Evolutionary conservation across 2,113 vertebrate genomes (phyloP), one percentile per base, ranked within the genome.

Genomic region (Mormyrus iriodes): DNA sequence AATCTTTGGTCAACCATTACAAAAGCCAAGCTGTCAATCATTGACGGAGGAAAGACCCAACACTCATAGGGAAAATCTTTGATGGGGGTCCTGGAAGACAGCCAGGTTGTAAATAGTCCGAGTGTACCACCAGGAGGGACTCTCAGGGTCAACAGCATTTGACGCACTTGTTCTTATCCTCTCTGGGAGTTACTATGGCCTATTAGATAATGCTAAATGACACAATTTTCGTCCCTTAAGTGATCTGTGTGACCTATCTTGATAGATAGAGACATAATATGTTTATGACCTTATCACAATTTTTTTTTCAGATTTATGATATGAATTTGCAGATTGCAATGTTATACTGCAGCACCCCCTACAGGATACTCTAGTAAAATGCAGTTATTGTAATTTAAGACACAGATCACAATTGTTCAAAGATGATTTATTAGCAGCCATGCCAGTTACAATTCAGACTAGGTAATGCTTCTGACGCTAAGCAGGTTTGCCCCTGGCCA

Each of bases 1-100:
- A 84, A 84, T 44, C 82, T 48, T 83, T 48, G 79, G 79, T 83
- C 79, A 83, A 48, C 79, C 44, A 84, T 84, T 48, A 44, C 39
- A n/a, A 83, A 83, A 46, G 39, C 31, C 0, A 2, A 83, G 21
- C 21, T 44, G 82, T 84, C 82, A 84, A 84, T 48, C 82, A 84
- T 84, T 84, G 82, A 84, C 35, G 2, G 44, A 48, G 82, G 82
- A 84, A 84, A 84, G 82, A 84, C 82, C 82, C 82, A 46, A 48
- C 44, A 48, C 42, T 84, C 82, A 84, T n/a, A 10, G 17, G 21
- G 44, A 24, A 24, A 48, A 42, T 84, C 21, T 42, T 84, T 84
- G 42, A 46, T 84, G 82, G 42, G 69, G 82, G 82, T 82, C 76
- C 76, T 42, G 76, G 42, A 82, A 17, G 8, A 39, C 76, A 8